phyloP scores from a whole-genome alignment of 2,888 invertebrate genomes.

The Andrena praecox region DNA sequence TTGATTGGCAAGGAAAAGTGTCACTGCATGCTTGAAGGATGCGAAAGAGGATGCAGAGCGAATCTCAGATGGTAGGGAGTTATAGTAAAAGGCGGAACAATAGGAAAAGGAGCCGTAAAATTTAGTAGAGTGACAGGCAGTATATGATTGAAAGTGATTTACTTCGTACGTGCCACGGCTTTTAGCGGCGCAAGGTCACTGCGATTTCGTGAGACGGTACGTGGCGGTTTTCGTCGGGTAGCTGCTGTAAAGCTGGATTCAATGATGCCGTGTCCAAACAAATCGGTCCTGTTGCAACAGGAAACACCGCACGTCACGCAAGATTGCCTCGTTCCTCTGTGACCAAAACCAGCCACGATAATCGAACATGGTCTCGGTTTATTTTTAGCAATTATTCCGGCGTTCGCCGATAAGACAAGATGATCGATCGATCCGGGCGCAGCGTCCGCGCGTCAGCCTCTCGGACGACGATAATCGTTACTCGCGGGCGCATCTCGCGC shows the following conservation, averaged over 20 bases:
- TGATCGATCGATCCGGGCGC: constrained; percentile 57
- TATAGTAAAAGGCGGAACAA: too few species aligned
- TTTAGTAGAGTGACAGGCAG: too few species aligned
- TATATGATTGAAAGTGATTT: too few species aligned
- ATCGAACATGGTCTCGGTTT: constrained; percentile 45
- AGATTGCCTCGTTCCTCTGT: constrained; percentile 26
- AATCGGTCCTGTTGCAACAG: constrained; percentile 17
- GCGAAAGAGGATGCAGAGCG: too few species aligned
- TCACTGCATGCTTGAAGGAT: too few species aligned
- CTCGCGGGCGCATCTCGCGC: constrained; percentile 41
- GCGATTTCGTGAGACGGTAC: too few species aligned
- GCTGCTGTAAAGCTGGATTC: neutral
- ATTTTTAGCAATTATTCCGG: constrained; percentile 52
- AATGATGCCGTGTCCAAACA: neutral
- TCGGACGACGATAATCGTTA: constrained; percentile 57
- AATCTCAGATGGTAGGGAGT: too few species aligned
- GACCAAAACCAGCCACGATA: constrained; percentile 34
- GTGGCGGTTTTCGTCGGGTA: neutral
- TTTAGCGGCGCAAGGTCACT: too few species aligned
- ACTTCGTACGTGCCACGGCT: too few species aligned
- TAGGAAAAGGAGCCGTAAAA: too few species aligned
- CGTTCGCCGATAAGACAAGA: constrained; percentile 50
- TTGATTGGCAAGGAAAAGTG: too few species aligned
- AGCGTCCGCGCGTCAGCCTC: constrained; percentile 46
- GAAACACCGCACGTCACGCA: constrained; percentile 25